phyloP scores from a whole-genome alignment of 2,113 vertebrate genomes.

The Oriolus oriolus region DNA sequence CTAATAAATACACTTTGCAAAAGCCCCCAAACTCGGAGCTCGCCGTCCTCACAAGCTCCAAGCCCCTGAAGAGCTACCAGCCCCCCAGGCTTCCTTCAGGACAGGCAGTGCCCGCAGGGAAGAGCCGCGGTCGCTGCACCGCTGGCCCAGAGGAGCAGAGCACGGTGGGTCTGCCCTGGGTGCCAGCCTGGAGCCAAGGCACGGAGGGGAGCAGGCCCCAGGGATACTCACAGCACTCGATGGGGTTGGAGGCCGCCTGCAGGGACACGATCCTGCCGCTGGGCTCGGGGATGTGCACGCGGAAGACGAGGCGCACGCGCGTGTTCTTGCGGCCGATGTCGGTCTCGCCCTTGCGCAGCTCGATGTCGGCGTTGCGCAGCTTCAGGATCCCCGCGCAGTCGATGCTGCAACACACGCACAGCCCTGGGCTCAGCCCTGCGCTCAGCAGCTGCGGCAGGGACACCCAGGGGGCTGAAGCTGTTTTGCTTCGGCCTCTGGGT shows the following conservation, averaged over 20 bases:
- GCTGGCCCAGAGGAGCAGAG: background rate
- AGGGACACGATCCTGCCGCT: constrained; percentile 85
- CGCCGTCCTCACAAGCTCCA: background rate
- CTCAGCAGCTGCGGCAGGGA: background rate
- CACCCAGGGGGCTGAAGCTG: too few species aligned
- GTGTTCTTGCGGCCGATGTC: constrained; percentile 98
- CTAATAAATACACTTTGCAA: background rate
- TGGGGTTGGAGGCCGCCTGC: constrained; percentile 90
- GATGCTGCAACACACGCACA: constrained; percentile 78
- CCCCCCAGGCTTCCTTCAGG: background rate
- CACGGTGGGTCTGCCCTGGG: fast-evolving
- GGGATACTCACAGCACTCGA: constrained; percentile 91
- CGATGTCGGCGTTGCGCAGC: constrained; percentile 94
- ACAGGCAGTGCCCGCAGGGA: fast-evolving
- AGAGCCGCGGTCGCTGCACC: background rate
- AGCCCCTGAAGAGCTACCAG: background rate
- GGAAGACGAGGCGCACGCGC: constrained; percentile 90
- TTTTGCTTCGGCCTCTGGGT: fast-evolving
- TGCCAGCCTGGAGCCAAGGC: background rate
- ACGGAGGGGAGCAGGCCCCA: background rate
- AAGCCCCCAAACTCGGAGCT: background rate
- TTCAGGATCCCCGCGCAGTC: constrained; percentile 97
- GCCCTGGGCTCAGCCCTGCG: background rate
- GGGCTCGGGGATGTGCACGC: constrained; percentile 89
- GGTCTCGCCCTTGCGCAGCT: constrained; percentile 95